Conservation (phyloP, 2,113 vertebrate genomes). For the Coptodon bakossiorum region DNA sequence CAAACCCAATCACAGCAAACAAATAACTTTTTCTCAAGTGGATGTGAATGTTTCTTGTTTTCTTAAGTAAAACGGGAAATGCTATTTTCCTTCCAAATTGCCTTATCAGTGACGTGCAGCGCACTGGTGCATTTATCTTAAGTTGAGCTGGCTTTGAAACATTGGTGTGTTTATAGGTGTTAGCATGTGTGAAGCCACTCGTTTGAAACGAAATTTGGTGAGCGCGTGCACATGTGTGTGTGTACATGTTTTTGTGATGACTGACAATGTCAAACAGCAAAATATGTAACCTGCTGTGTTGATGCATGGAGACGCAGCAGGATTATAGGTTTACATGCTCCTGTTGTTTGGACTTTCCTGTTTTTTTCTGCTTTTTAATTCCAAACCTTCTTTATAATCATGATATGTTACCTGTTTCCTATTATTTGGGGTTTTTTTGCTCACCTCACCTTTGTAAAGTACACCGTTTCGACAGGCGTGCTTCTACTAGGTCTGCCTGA, state of each 20-base stretch:
- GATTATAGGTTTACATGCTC: conserved; percentile 24
- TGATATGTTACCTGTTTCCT: neutral
- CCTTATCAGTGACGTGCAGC: conserved; percentile 59
- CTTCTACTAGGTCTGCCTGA: neutral
- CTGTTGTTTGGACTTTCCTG: neutral
- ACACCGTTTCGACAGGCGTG: neutral
- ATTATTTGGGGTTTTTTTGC: neutral
- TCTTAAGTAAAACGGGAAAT: conserved; percentile 2
- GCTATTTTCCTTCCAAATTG: conserved; percentile 18
- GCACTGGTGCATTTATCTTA: conserved; percentile 51
- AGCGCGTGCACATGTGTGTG: neutral
- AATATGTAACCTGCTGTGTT: neutral
- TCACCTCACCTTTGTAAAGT: neutral
- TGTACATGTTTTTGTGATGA: neutral
- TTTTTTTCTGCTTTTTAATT: neutral
- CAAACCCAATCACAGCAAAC: conserved; percentile 64
- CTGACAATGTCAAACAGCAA: conserved; percentile 16
- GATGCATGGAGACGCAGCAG: neutral
- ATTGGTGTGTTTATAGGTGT: conserved; percentile 18
- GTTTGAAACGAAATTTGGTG: conserved; percentile 3
- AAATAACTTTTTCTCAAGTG: conserved; percentile 35
- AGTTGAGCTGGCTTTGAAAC: conserved; percentile 45
- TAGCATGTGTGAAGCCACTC: neutral
- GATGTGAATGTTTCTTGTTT: conserved; percentile 20
- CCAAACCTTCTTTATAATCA: neutral